Conservation (phyloP, 2,113 vertebrate genomes). For the Melanostigma gelatinosum region DNA sequence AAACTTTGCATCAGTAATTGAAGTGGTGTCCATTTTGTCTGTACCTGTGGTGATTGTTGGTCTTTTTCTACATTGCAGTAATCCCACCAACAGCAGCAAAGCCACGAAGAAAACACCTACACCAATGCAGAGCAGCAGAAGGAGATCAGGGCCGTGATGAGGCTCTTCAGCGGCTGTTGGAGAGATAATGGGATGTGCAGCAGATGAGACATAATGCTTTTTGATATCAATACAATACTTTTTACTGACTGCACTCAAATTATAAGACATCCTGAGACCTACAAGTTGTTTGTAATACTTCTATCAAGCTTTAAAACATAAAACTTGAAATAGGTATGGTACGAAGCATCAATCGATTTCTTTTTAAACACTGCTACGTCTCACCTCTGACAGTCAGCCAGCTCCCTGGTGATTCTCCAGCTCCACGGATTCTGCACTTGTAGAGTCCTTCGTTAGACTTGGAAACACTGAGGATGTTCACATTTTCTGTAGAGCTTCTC, state of each 20-base stretch:
- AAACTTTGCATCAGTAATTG: not conserved
- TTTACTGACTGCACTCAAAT: no score
- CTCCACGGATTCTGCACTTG: not conserved
- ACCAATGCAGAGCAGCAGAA: not conserved
- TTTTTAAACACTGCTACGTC: not conserved
- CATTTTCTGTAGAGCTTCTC: not conserved
- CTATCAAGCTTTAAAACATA: not conserved
- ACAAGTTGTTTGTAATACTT: not conserved
- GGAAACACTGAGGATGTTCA: not conserved
- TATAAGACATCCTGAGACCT: not conserved
- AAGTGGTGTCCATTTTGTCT: no score
- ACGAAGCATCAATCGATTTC: not conserved
- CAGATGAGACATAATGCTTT: not conserved
- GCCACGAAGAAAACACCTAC: not conserved
- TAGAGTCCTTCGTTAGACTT: not conserved
- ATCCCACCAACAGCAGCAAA: not conserved
- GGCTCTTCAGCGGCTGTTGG: not conserved
- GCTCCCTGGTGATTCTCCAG: not conserved
- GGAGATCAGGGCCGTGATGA: rapidly evolving
- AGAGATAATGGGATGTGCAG: not conserved
- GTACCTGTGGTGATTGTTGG: not conserved
- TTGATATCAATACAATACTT: not conserved
- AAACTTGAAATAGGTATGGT: not conserved
- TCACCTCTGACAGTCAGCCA: slow-evolving; percentile 6
- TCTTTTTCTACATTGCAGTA: not conserved